Evolutionary conservation across 2,113 vertebrate species (phyloP).

Genomic region (Chloroceryle aenea): DNA sequence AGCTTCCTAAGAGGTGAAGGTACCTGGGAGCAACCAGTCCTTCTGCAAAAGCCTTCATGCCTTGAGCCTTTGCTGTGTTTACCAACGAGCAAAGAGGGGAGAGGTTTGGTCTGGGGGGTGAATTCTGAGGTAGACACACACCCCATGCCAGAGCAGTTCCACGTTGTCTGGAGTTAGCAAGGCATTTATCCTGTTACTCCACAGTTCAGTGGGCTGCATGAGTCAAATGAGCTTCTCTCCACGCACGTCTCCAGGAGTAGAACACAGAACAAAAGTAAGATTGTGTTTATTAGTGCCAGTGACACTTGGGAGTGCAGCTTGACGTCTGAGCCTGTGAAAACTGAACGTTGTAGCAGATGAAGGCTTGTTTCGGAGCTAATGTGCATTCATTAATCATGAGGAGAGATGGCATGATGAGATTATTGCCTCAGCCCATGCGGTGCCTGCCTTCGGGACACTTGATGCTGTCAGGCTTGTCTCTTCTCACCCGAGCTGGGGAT

Average conservation of each 20-base stretch:
- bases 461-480: background rate
- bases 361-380: background rate
- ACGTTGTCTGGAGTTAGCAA: accelerated
- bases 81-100: background rate
- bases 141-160: background rate
- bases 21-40: background rate
- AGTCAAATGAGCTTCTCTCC: background rate
- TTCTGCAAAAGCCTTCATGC: background rate
- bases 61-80: background rate
- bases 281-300: background rate
- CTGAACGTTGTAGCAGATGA: accelerated
- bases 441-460: accelerated
- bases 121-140: background rate
- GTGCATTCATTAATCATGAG: background rate
- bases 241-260: background rate
- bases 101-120: accelerated
- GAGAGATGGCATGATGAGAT: background rate
- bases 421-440: background rate
- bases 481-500: accelerated
- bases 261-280: background rate
- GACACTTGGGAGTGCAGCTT: background rate
- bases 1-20: background rate
- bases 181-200: background rate
- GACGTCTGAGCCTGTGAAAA: background rate
- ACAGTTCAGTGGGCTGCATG: background rate